phyloP scores from a whole-genome alignment of 2,888 invertebrate species.

The Heliconius aoede region DNA sequence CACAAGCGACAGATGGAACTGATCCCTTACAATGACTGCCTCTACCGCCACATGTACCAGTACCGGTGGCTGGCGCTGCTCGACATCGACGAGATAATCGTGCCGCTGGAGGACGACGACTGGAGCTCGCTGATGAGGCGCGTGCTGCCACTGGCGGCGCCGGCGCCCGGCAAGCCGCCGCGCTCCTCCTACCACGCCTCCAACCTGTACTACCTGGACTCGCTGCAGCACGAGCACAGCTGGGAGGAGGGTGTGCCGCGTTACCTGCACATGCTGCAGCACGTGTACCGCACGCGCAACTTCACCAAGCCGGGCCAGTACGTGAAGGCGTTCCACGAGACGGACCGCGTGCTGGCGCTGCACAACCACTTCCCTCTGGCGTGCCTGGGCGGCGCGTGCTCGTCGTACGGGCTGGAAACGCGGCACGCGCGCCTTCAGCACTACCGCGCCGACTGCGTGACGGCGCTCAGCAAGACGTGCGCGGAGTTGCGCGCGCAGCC shows the following conservation, averaged over 20 bases:
- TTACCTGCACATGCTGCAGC: conserved; percentile 97
- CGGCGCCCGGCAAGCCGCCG: conserved; percentile 75
- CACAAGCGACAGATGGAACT: conserved; percentile 97
- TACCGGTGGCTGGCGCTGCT: conserved; percentile 95
- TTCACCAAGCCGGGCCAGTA: conserved; percentile 97
- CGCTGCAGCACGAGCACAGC: conserved; percentile 91
- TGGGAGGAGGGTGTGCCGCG: conserved; percentile 91
- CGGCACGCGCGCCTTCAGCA: conserved; percentile 95
- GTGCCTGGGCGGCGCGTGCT: conserved; percentile 92
- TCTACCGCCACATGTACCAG: conserved; percentile 95
- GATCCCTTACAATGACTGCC: conserved; percentile 97
- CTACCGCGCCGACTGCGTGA: conserved; percentile 96
- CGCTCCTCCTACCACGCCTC: conserved; percentile 94
- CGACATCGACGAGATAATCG: conserved; percentile 97
- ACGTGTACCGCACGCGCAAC: conserved; percentile 94
- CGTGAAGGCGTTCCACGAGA: conserved; percentile 97
- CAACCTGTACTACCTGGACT: conserved; percentile 96
- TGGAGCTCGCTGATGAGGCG: conserved; percentile 92
- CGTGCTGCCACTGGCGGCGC: conserved; percentile 86
- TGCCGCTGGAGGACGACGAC: conserved; percentile 89
- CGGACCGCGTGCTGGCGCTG: conserved; percentile 92
- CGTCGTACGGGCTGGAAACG: conserved; percentile 92
- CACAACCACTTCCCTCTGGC: conserved; percentile 97
- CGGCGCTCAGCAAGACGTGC: conserved; percentile 92
- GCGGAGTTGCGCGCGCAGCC: conserved; percentile 92